These are phyloP conservation scores for Astyanax mexicanus DNA, from an alignment of 2,797 vertebrate genomes.

Conservation along the genomic window DNA sequence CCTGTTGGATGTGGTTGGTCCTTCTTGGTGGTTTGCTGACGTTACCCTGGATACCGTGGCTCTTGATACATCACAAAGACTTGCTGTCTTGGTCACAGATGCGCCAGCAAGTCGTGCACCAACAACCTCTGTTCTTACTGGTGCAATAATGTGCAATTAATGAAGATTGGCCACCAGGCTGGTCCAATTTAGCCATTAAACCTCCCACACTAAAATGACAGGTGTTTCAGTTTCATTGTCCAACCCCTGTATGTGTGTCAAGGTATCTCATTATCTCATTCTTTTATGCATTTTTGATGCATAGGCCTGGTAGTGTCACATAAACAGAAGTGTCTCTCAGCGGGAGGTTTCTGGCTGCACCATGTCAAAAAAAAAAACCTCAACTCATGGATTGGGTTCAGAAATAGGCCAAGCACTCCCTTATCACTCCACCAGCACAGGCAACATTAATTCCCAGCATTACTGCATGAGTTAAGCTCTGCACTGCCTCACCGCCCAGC, in stretches of 20 bases:
- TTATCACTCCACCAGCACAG: slow-evolving; percentile 33
- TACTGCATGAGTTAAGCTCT: slow-evolving; percentile 2
- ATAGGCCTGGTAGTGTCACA: slow-evolving; percentile 47
- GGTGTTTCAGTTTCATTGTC: too few species aligned
- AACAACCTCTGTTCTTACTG: too few species aligned
- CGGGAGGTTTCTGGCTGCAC: slow-evolving; percentile 1
- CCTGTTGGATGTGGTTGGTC: too few species aligned
- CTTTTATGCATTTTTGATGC: slow-evolving; percentile 46
- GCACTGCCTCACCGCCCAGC: not conserved
- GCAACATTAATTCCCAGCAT: slow-evolving; percentile 20
- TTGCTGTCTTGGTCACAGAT: too few species aligned
- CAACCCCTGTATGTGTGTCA: slow-evolving; percentile 28
- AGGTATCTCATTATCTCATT: slow-evolving; percentile 52
- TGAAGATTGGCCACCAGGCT: too few species aligned
- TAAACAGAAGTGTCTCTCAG: slow-evolving; percentile 50
- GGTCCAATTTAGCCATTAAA: too few species aligned
- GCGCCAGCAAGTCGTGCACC: too few species aligned
- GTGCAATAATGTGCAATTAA: too few species aligned
- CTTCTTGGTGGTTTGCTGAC: too few species aligned
- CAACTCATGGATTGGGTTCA: slow-evolving; percentile 10
- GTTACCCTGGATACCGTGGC: too few species aligned
- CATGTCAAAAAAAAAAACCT: not conserved
- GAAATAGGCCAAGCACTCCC: not conserved
- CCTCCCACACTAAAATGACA: too few species aligned
- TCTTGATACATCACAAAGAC: too few species aligned